These are phyloP conservation scores for Spongia lamella DNA, from an alignment of 37 sponge, comb jelly and placozoan genomes.

Conservation along the genomic window DNA sequence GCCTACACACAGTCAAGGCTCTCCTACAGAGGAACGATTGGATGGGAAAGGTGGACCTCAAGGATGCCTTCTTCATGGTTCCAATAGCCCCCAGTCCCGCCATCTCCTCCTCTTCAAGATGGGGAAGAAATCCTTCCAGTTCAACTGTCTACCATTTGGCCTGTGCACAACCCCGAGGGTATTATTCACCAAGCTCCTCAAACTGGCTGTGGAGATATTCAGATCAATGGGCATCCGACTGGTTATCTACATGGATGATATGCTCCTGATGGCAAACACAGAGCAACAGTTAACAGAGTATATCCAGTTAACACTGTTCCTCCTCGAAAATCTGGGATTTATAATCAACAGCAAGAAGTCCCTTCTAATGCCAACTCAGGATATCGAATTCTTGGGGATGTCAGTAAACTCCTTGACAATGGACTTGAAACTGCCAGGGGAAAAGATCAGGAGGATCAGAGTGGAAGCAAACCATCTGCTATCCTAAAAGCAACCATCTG, in stretches of 20 bases:
- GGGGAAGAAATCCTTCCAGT: neutral
- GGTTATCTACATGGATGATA: constrained; percentile 26
- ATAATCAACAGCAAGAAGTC: constrained; percentile 13
- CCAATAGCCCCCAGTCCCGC: neutral
- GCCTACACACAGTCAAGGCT: too few species aligned
- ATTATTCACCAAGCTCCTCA: constrained; percentile 27
- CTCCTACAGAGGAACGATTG: too few species aligned
- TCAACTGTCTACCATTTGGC: constrained; percentile 32
- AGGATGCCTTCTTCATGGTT: constrained; percentile 30
- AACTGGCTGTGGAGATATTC: constrained; percentile 8
- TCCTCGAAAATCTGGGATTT: constrained; percentile 39
- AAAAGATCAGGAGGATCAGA: constrained; percentile 18
- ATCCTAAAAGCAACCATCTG: neutral
- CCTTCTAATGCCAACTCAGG: constrained; percentile 13
- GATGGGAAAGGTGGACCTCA: constrained; percentile 23
- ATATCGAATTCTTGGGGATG: constrained; percentile 50
- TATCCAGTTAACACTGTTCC: neutral
- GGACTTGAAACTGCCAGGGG: constrained; percentile 21
- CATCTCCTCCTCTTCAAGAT: neutral
- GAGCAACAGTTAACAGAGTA: constrained; percentile 11
- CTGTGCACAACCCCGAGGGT: constrained; percentile 17
- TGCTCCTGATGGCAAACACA: constrained; percentile 2
- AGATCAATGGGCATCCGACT: constrained; percentile 15
- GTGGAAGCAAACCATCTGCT: neutral
- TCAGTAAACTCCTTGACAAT: constrained; percentile 21